Evolutionary conservation across 2,797 vertebrate species (phyloP).

Genomic region (Oophaga sylvatica): DNA sequence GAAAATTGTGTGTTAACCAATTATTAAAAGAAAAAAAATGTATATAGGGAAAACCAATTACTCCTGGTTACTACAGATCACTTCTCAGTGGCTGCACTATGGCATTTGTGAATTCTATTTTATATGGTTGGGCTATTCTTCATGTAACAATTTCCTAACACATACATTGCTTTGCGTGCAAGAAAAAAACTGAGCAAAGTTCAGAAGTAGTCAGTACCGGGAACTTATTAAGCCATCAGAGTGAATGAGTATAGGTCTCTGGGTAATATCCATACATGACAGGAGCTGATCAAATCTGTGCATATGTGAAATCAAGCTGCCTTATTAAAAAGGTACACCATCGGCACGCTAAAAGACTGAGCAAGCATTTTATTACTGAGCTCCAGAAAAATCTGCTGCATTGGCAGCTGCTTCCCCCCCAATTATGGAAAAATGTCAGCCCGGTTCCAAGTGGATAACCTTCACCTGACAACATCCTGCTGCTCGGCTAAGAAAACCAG

Average conservation of each 20-base stretch:
- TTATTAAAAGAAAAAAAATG: neutral
- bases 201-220: neutral
- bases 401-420: neutral
- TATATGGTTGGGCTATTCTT: neutral
- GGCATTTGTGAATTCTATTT: neutral
- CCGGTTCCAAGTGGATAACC: conserved; percentile 37
- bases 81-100: neutral
- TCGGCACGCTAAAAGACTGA: conserved; percentile 17
- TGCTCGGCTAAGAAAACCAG: neutral
- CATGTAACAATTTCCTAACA: neutral
- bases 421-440: conserved; percentile 33
- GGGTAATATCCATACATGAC: neutral
- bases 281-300: neutral
- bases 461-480: conserved; percentile 49
- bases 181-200: neutral
- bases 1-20: neutral
- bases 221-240: neutral
- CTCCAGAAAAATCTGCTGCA: conserved; percentile 42
- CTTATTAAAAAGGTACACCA: conserved; percentile 29
- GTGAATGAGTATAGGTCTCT: neutral
- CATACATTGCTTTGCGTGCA: neutral
- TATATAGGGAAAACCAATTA: neutral
- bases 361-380: conserved; percentile 35
- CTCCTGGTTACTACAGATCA: neutral
- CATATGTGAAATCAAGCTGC: neutral